Evolutionary conservation across 2,113 vertebrate genomes (phyloP).

Genomic region (Anas platyrhynchos): DNA sequence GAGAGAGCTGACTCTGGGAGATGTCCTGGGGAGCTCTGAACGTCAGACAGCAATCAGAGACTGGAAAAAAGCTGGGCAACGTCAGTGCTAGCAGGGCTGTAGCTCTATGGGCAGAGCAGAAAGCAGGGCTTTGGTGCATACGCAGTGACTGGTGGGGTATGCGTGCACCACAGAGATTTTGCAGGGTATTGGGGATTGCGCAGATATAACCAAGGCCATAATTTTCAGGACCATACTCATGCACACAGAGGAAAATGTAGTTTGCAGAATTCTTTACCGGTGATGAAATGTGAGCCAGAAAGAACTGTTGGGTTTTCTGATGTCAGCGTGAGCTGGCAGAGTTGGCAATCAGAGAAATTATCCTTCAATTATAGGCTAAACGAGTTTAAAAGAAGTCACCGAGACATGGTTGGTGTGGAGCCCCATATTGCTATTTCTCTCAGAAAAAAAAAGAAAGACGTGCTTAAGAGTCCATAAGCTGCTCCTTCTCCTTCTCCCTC

Average conservation of each 20-base stretch:
- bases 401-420: background rate
- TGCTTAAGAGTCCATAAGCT: background rate
- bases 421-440: background rate
- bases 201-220: background rate
- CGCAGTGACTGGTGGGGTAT: background rate
- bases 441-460: background rate
- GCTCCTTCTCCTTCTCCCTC: slow-evolving; percentile 13
- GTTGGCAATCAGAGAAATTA: slow-evolving; percentile 33
- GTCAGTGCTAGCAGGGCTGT: background rate
- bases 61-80: background rate
- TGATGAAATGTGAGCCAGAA: slow-evolving; percentile 26
- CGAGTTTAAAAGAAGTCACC: slow-evolving; percentile 3
- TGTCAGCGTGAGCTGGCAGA: slow-evolving; percentile 44
- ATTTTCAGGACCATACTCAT: slow-evolving; percentile 38
- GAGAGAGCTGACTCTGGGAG: background rate
- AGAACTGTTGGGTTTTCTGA: slow-evolving; percentile 45
- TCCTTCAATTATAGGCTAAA: slow-evolving; percentile 43
- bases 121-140: background rate
- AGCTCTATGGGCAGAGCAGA: background rate
- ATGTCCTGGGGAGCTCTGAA: background rate
- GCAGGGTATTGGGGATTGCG: background rate
- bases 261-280: slow-evolving; percentile 42
- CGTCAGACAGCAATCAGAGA: rapidly evolving
- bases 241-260: slow-evolving; percentile 7
- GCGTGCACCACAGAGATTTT: background rate